These are phyloP conservation scores for Ciconia maguari DNA, from an alignment of 2,113 vertebrate genomes.

Conservation along the genomic window DNA sequence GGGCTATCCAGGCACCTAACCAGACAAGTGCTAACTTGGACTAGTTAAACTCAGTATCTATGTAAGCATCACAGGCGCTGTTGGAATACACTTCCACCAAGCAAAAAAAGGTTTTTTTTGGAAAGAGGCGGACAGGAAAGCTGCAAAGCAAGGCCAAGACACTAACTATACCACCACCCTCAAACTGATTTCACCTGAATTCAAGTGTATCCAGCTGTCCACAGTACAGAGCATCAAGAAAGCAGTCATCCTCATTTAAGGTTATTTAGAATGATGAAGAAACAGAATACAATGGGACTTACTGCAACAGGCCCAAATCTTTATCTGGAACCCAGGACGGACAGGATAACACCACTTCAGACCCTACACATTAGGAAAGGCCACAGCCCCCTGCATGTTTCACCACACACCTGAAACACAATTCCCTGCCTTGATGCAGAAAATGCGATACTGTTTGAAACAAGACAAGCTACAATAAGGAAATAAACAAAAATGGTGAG, in stretches of 20 bases:
- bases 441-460: rapidly evolving
- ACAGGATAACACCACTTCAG: rapidly evolving
- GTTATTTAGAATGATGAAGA: neutral
- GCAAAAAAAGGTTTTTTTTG: neutral
- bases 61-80: neutral
- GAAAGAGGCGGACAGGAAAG: neutral
- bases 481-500: neutral
- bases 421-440: neutral
- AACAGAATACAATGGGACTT: neutral
- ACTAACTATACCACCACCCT: neutral
- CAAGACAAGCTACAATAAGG: neutral
- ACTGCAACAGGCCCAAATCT: neutral
- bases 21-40: neutral
- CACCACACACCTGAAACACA: neutral
- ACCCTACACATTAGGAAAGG: rapidly evolving
- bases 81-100: neutral
- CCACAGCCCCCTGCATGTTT: rapidly evolving
- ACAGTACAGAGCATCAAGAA: neutral
- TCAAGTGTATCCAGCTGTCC: neutral
- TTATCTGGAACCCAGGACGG: neutral
- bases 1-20: no score
- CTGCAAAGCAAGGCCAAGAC: neutral
- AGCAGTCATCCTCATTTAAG: neutral
- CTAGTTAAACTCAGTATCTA: neutral
- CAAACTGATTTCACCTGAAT: no score